Conservation (phyloP, 1,140 invertebrate genomes). For the Musca domestica region DNA sequence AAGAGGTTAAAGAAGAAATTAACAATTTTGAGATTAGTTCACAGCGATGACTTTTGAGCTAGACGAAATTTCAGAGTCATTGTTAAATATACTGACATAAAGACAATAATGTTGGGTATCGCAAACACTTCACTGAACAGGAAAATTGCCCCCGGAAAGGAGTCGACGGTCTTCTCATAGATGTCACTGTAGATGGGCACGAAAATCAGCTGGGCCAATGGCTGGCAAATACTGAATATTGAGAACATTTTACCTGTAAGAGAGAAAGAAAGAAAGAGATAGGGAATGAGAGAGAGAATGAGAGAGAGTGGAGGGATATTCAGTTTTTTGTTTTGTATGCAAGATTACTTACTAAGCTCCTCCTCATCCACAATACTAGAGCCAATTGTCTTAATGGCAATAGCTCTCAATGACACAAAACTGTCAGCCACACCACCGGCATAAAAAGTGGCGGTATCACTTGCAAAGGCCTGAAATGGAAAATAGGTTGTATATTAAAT, state of each 20-base stretch:
- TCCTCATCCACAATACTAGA: slow-evolving; percentile 47
- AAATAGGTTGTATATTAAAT: too few species aligned
- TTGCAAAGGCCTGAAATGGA: slow-evolving; percentile 41
- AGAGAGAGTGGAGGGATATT: too few species aligned
- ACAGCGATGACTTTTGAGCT: too few species aligned
- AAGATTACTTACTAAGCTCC: slow-evolving; percentile 41
- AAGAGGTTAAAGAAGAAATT: background rate
- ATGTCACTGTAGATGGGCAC: slow-evolving; percentile 45
- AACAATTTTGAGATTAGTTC: background rate
- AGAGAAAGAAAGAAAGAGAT: background rate
- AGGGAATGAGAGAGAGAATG: too few species aligned
- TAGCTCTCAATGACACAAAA: slow-evolving; percentile 47
- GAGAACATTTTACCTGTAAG: slow-evolving; percentile 52
- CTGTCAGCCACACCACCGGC: slow-evolving; percentile 45
- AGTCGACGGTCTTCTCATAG: slow-evolving; percentile 42
- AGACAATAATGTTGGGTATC: slow-evolving; percentile 48
- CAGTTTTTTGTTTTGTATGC: background rate
- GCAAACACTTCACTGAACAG: slow-evolving; percentile 47
- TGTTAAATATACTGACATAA: slow-evolving; percentile 40
- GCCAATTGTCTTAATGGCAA: slow-evolving; percentile 50
- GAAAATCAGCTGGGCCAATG: slow-evolving; percentile 47
- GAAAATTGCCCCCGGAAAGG: slow-evolving; percentile 49
- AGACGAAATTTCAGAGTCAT: background rate
- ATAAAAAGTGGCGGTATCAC: slow-evolving; percentile 40
- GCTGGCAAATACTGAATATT: slow-evolving; percentile 50